Percentiles rank a stretch among this genome's conserved stretches.
Evolutionary conservation across 2,888 invertebrate genomes (phyloP).

Genomic region (Cantharis rustica): DNA sequence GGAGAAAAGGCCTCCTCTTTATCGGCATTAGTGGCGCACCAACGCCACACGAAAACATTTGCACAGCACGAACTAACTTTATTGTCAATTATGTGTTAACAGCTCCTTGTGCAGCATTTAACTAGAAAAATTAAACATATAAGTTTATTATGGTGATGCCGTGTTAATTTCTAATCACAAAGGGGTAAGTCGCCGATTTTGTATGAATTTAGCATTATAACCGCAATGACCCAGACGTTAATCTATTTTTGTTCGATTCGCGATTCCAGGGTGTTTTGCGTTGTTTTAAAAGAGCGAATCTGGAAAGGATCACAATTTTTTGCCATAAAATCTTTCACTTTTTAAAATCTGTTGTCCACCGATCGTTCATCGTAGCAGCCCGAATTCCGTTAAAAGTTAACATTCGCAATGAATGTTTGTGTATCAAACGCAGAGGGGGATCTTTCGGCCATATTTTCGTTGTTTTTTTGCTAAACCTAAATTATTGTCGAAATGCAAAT

Average conservation of each 20-base stretch:
- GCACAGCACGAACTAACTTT: slow-evolving; percentile 14
- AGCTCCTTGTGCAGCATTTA: slow-evolving; percentile 11
- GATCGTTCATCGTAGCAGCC: not conserved
- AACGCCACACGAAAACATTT: slow-evolving; percentile 26
- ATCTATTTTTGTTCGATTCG: not conserved
- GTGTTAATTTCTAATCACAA: not conserved
- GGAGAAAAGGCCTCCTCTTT: too few relatives aligned
- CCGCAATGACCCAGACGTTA: not conserved
- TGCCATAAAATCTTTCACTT: not conserved
- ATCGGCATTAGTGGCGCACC: not conserved
- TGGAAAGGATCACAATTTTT: not conserved
- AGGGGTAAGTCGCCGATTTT: not conserved
- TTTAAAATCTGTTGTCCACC: not conserved
- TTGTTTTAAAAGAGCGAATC: not conserved
- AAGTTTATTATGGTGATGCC: not conserved
- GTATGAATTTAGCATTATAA: not conserved
- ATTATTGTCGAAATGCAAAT: not conserved
- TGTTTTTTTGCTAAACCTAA: slow-evolving; percentile 2
- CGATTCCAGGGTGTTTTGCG: slow-evolving; percentile 1
- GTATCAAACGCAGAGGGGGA: slow-evolving; percentile 9
- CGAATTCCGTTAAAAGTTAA: not conserved
- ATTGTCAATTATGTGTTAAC: slow-evolving; percentile 18
- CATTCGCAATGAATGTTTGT: not conserved
- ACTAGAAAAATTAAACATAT: slow-evolving; percentile 8
- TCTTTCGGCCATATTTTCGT: slow-evolving; percentile 21